A percentile compares a stretch with the other conserved stretches of the same genome.
phyloP scores from a whole-genome alignment of 1,140 invertebrate genomes.

The Camponotus floridanus region DNA sequence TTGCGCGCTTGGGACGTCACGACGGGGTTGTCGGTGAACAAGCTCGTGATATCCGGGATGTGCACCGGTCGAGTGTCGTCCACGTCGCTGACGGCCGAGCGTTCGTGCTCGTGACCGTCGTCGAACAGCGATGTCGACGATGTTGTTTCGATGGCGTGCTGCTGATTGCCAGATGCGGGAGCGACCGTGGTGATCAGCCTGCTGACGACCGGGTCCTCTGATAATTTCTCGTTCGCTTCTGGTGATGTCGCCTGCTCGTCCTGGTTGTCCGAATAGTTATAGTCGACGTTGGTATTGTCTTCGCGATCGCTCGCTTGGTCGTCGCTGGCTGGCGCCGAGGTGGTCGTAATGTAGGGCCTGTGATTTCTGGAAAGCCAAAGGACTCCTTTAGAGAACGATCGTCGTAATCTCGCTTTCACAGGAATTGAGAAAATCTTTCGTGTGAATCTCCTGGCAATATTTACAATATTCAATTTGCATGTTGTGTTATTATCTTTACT shows the following conservation, averaged over 20 bases:
- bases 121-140: conserved; percentile 45
- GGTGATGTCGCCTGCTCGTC: conserved; percentile 61
- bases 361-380: conserved; percentile 79
- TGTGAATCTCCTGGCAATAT: conserved; percentile 3
- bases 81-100: conserved; percentile 40
- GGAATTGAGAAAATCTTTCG: not conserved
- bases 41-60: conserved; percentile 82
- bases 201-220: conserved; percentile 75
- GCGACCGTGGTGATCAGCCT: conserved; percentile 73
- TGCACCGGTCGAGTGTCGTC: conserved; percentile 74
- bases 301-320: conserved; percentile 67
- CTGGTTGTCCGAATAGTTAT: conserved; percentile 48
- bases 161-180: conserved; percentile 72
- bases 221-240: conserved; percentile 62
- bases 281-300: conserved; percentile 63
- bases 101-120: conserved; percentile 53
- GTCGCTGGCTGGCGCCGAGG: conserved; percentile 80
- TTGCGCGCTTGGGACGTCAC: conserved; percentile 69
- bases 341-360: conserved; percentile 82
- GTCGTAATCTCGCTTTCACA: too few relatives aligned
- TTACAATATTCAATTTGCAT: conserved; percentile 8
- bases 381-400: not conserved
- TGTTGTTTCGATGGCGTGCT: not conserved
- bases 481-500: conserved; percentile 21
- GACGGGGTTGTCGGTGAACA: conserved; percentile 79